Evolutionary conservation across 2,888 invertebrate species (phyloP), one percentile per base, ranked within the genome.

Genomic region (Mythimna pallens): DNA sequence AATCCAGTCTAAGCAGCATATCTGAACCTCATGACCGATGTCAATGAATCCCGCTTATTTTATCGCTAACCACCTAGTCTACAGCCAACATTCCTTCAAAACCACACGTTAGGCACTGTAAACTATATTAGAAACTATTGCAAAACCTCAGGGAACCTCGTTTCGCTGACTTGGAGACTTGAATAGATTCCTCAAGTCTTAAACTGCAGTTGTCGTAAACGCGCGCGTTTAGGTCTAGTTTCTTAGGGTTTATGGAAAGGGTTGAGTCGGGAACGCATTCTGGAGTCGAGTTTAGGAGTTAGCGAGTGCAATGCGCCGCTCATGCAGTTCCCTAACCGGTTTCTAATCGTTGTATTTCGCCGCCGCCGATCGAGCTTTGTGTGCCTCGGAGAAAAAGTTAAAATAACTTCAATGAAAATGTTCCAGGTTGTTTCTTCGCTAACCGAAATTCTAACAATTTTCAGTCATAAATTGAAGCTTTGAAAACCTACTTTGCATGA

Each of bases 31-130:
- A 86, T 87, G 92, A 90, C 90, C 92, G 92, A 94, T 94, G 94
- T 94, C 93, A 94, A 94, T 94, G 94, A 92, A 92, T 91, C 91
- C 92, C 83, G 90, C 90, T 91, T 91, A 92, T 91, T 93, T 92
- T 93, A 94, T 93, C 91, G 91, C 90, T 80, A 89, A 89, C 91
- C 80, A 65, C 40, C 67, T 25, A 90, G 85, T 88, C 91, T 62
- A 61, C 73, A 87, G 73, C 66, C 20, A 75, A 83, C 88, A 89
- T 91, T 91, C 90, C 88, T 86, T 50, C 72, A 66, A 76, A 82
- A 86, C 85, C 83, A 73, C 80, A 65, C 82, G 89, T 91, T 87
- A 80, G 65, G 63, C 30, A 59, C 70, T 68, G 68, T 73, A 77
- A 84, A 86, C 63, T 76, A 43, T 81, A 86, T 81, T 77, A 84